A percentile compares a stretch with the other conserved stretches of the same genome.
Evolutionary conservation across 2,797 vertebrate genomes (phyloP).

Genomic region (Peromyscus attwateri): DNA sequence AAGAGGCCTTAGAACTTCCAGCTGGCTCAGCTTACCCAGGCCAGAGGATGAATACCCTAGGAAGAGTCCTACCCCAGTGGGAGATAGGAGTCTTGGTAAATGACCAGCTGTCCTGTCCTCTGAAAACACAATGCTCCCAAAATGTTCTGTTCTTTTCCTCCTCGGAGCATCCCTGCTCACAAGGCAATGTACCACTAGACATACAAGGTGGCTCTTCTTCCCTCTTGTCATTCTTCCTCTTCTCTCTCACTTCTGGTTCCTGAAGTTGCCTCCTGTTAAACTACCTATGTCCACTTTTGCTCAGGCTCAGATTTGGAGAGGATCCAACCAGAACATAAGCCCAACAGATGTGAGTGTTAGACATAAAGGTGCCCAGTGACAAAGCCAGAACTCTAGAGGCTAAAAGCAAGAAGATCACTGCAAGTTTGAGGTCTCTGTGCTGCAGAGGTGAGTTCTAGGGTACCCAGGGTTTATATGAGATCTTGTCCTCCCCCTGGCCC

Average conservation of each 20-base stretch:
- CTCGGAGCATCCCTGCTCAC: neutral
- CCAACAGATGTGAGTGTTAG: neutral
- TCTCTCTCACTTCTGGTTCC: neutral
- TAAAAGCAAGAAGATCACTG: neutral
- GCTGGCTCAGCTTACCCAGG: neutral
- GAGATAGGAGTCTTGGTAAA: neutral
- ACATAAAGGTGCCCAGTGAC: neutral
- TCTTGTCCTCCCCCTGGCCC: neutral
- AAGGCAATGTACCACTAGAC: neutral
- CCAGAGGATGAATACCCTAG: fast-evolving
- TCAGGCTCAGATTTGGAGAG: neutral
- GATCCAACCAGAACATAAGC: neutral
- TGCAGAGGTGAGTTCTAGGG: neutral
- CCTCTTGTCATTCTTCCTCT: neutral
- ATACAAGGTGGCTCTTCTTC: neutral
- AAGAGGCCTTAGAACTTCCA: neutral
- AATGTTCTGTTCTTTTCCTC: neutral
- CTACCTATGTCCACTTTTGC: neutral
- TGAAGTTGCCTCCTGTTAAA: neutral
- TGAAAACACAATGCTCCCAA: neutral
- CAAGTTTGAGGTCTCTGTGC: neutral
- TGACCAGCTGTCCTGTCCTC: neutral
- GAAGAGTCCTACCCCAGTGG: neutral
- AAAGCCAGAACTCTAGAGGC: neutral
- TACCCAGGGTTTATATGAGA: neutral